Evolutionary conservation across 2,888 invertebrate species (phyloP).

Genomic region (Parnassius smintheus): DNA sequence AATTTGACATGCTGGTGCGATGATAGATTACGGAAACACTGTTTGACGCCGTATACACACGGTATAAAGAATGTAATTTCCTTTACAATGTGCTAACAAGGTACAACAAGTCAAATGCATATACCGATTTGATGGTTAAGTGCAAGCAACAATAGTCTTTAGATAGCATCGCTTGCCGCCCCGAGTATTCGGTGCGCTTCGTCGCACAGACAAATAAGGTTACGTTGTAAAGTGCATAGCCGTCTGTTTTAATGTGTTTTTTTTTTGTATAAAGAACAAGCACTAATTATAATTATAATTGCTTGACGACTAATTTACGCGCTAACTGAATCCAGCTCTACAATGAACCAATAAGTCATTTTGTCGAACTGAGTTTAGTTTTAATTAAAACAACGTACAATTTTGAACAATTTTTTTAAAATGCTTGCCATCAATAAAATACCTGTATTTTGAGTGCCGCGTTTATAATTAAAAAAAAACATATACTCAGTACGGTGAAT

Average conservation of each 20-base stretch:
- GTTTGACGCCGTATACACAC: slow-evolving; percentile 59
- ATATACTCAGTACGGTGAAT: too few species aligned
- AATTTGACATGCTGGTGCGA: slow-evolving; percentile 67
- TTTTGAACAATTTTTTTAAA: too few species aligned
- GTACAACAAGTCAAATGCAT: slow-evolving; percentile 56
- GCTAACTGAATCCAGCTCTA: too few species aligned
- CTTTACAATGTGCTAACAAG: slow-evolving; percentile 80
- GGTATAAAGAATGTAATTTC: slow-evolving; percentile 76
- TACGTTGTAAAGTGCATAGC: slow-evolving; percentile 21
- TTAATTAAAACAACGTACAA: too few species aligned
- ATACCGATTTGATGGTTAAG: slow-evolving; percentile 74
- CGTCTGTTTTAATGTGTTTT: slow-evolving; percentile 14
- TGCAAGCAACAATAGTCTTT: slow-evolving; percentile 73
- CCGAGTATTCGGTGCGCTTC: slow-evolving; percentile 21
- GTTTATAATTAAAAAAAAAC: too few species aligned
- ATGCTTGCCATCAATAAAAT: too few species aligned
- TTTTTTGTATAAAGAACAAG: slow-evolving; percentile 2
- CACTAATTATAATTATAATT: too few species aligned
- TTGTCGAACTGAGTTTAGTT: too few species aligned
- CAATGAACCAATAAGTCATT: too few species aligned
- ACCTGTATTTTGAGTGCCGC: too few species aligned
- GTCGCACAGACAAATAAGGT: slow-evolving; percentile 20
- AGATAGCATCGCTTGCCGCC: slow-evolving; percentile 73
- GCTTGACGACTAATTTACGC: too few species aligned
- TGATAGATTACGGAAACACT: slow-evolving; percentile 73